Conservation (phyloP, 2,113 vertebrate genomes). For the Furnarius figulus region DNA sequence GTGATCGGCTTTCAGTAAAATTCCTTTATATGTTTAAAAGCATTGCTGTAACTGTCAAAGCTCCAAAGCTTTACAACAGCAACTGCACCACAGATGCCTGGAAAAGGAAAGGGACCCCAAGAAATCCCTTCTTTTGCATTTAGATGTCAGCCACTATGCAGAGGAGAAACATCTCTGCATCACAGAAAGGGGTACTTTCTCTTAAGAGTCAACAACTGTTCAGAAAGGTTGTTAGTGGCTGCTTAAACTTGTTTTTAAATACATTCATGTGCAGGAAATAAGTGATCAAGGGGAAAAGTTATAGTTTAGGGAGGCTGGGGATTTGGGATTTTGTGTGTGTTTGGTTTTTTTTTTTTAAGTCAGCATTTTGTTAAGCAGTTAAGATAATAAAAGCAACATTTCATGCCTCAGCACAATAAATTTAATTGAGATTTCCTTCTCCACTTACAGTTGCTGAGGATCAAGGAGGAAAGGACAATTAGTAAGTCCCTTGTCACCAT, state of each 20-base stretch:
- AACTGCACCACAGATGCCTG: not conserved
- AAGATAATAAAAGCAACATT: not conserved
- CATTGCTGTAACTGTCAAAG: not conserved
- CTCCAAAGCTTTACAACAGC: not conserved
- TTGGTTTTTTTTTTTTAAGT: not conserved
- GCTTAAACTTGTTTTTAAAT: not conserved
- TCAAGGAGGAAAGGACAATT: conserved; percentile 43
- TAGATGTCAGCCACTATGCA: not conserved
- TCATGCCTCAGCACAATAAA: not conserved
- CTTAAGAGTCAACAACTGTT: not conserved
- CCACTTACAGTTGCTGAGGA: not conserved
- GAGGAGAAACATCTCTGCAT: not conserved
- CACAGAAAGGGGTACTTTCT: not conserved
- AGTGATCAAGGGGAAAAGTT: not conserved
- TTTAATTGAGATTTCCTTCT: not conserved
- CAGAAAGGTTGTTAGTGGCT: not conserved
- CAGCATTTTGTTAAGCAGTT: conserved; percentile 7
- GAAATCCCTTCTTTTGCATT: not conserved
- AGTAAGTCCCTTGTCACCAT: not conserved
- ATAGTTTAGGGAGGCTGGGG: not conserved
- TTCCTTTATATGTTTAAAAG: not conserved
- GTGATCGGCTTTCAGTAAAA: not conserved
- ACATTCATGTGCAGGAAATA: not conserved
- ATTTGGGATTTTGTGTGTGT: not conserved
- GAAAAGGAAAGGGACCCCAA: not conserved